phyloP scores from a whole-genome alignment of 1,140 invertebrate species.

The Drosophila setifemur region DNA sequence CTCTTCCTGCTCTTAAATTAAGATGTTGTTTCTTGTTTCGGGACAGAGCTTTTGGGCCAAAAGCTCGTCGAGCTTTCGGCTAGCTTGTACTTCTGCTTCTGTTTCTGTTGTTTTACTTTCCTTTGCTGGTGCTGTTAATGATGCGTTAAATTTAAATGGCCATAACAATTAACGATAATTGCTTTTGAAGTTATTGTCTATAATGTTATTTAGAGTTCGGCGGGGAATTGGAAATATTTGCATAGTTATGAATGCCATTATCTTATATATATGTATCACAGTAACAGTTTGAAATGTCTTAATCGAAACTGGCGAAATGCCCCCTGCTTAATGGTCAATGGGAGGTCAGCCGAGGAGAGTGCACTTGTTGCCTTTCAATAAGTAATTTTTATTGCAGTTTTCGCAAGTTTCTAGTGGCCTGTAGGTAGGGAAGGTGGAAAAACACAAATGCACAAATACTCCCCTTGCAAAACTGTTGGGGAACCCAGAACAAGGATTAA shows the following conservation, averaged over 20 bases:
- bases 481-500: constrained; percentile 24
- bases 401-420: constrained; percentile 5
- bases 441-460: constrained; percentile 47
- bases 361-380: constrained; percentile 69
- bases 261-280: background rate
- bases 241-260: constrained; percentile 32
- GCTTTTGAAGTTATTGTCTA: constrained; percentile 73
- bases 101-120: constrained; percentile 30
- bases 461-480: constrained; percentile 31
- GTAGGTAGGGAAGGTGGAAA: background rate
- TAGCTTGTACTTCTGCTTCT: constrained; percentile 4
- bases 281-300: too few relatives aligned
- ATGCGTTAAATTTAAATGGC: constrained; percentile 81
- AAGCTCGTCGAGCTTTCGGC: constrained; percentile 25
- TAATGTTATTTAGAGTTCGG: constrained; percentile 44
- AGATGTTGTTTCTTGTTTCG: constrained; percentile 16
- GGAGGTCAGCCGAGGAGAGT: constrained; percentile 37
- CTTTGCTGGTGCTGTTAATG: constrained; percentile 51
- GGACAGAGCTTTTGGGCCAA: constrained; percentile 41
- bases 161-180: constrained; percentile 78
- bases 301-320: background rate
- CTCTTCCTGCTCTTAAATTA: constrained; percentile 31
- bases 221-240: constrained; percentile 25
- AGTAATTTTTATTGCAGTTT: constrained; percentile 65
- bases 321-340: background rate